Evolutionary conservation across 92 coral and sea anemone genomes (phyloP).

Genomic region (Virgularia gustaviana): DNA sequence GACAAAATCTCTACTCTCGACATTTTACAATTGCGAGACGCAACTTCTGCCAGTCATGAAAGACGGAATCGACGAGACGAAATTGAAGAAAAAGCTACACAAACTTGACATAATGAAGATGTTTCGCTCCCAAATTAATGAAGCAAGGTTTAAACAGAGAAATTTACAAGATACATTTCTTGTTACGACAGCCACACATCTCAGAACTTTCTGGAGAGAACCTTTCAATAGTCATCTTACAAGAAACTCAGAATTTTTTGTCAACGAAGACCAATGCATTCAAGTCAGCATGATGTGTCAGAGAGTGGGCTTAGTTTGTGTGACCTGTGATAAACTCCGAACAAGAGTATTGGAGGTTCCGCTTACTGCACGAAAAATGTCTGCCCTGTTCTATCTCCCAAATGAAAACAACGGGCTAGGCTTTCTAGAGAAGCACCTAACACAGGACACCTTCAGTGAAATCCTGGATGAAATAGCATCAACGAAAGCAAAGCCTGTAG

Average conservation of each 20-base stretch:
- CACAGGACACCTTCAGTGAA: not conserved
- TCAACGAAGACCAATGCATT: not conserved
- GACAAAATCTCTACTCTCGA: not conserved
- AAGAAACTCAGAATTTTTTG: not conserved
- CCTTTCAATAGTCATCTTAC: not conserved
- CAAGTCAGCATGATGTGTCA: conserved; percentile 5
- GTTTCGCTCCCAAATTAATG: not conserved
- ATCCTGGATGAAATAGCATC: not conserved
- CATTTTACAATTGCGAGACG: conserved; percentile 12
- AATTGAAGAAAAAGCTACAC: conserved; percentile 14
- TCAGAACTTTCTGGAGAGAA: conserved; percentile 24
- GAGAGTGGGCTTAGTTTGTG: conserved; percentile 9
- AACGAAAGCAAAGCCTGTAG: conserved; percentile 9
- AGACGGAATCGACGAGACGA: not conserved
- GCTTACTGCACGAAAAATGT: conserved; percentile 30
- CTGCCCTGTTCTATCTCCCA: conserved; percentile 9
- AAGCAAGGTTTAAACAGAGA: not conserved
- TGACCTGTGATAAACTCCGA: not conserved
- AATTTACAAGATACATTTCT: conserved; percentile 8
- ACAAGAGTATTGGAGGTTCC: conserved; percentile 10
- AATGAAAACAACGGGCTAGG: conserved; percentile 11
- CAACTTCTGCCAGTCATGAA: not conserved
- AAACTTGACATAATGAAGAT: not conserved
- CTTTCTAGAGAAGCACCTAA: not conserved
- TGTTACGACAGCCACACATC: not conserved